These are phyloP conservation scores for Agrochola lychnidis DNA, from an alignment of 2,888 invertebrate genomes.

Conservation along the genomic window DNA sequence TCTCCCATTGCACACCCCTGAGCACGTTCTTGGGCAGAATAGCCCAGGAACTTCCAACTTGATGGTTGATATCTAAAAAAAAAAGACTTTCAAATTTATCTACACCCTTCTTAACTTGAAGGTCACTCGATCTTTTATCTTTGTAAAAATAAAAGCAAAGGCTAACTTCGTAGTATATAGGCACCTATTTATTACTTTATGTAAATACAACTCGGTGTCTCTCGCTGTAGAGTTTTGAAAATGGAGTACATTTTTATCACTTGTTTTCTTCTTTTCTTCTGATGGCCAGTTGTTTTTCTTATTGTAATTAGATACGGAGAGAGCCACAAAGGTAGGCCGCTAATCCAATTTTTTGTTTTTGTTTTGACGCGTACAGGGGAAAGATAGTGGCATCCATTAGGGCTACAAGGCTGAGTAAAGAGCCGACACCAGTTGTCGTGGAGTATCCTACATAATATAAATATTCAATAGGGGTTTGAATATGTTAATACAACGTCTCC, in stretches of 20 bases:
- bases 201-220: slow-evolving; percentile 53
- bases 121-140: slow-evolving; percentile 43
- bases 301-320: slow-evolving; percentile 68
- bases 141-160: slow-evolving; percentile 50
- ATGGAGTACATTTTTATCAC: slow-evolving; percentile 61
- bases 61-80: neutral
- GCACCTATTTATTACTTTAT: slow-evolving; percentile 50
- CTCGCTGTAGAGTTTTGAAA: slow-evolving; percentile 51
- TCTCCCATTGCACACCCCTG: neutral
- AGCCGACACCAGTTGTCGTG: slow-evolving; percentile 70
- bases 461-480: slow-evolving; percentile 90
- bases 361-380: slow-evolving; percentile 79
- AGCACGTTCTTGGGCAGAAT: neutral
- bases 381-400: slow-evolving; percentile 86
- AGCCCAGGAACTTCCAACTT: neutral
- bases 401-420: slow-evolving; percentile 84
- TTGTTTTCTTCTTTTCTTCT: slow-evolving; percentile 60
- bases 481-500: slow-evolving; percentile 89
- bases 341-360: slow-evolving; percentile 81
- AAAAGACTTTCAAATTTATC: slow-evolving; percentile 25
- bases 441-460: slow-evolving; percentile 82
- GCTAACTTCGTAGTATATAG: slow-evolving; percentile 49
- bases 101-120: slow-evolving; percentile 20
- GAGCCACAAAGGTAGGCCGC: slow-evolving; percentile 72
- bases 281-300: slow-evolving; percentile 67